Conservation (phyloP, 2,797 vertebrate genomes). For the Glossophaga mutica region DNA sequence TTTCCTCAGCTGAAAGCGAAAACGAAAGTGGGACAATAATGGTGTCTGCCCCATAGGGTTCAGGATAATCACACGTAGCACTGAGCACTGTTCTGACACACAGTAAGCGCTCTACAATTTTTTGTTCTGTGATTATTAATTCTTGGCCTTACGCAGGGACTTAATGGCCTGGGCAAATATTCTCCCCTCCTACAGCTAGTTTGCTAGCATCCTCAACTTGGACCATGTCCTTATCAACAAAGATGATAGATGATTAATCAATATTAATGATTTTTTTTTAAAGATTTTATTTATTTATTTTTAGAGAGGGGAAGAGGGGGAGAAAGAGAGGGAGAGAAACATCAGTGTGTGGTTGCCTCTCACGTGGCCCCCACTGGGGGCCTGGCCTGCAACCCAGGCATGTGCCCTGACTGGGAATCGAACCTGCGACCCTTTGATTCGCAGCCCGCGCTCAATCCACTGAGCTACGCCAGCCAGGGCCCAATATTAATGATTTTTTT, state of each 20-base stretch:
- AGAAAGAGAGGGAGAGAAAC: too few species aligned
- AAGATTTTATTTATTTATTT: too few species aligned
- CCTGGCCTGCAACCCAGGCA: too few species aligned
- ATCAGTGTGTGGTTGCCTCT: too few species aligned
- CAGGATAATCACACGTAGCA: background rate
- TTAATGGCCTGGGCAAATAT: background rate
- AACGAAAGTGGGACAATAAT: constrained; percentile 30
- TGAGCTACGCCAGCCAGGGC: too few species aligned
- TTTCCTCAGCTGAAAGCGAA: constrained; percentile 35
- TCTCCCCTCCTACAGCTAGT: background rate
- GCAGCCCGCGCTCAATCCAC: too few species aligned
- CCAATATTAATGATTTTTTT: background rate
- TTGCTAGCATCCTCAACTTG: background rate
- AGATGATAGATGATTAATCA: background rate
- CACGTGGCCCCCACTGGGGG: too few species aligned
- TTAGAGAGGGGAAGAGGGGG: too few species aligned
- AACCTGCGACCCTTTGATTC: too few species aligned
- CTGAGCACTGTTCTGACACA: background rate
- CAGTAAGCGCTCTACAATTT: background rate
- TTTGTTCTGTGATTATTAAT: background rate
- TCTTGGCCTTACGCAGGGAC: background rate
- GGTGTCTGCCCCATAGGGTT: background rate
- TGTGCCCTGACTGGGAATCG: too few species aligned
- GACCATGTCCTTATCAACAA: background rate
- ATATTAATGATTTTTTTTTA: background rate